Percentiles rank a stretch among this genome's conserved stretches.
Conservation (phyloP, 2,797 vertebrate species). For the Oreochromis grahami region DNA sequence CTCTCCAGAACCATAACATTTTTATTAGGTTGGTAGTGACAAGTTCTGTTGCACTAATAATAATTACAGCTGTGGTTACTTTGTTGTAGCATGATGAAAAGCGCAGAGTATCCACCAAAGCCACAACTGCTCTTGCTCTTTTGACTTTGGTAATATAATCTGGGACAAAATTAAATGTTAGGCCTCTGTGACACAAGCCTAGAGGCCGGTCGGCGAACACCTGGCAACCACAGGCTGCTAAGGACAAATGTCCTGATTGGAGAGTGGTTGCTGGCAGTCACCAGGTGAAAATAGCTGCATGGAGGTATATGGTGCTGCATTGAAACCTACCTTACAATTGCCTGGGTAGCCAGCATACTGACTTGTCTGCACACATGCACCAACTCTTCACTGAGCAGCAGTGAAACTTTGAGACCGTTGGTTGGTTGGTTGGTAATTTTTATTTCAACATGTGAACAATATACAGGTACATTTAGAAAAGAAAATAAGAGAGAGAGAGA, state of each 20-base stretch:
- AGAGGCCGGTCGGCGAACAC: fast-evolving
- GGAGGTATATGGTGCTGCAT: background rate
- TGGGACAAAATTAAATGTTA: background rate
- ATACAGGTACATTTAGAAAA: too few relatives aligned
- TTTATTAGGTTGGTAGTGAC: background rate
- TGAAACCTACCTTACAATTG: background rate
- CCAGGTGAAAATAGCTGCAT: background rate
- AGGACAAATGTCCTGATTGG: background rate
- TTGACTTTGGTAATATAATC: background rate
- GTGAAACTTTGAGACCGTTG: fast-evolving
- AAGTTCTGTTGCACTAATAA: background rate
- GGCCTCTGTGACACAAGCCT: background rate
- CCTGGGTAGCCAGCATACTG: background rate
- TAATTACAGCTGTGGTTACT: background rate
- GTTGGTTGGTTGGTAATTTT: too few relatives aligned
- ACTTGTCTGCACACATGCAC: background rate
- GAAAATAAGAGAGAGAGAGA: too few relatives aligned
- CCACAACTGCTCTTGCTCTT: background rate
- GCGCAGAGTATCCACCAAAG: background rate
- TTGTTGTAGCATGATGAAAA: background rate
- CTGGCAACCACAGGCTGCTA: background rate
- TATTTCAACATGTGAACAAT: too few relatives aligned
- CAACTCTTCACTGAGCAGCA: background rate
- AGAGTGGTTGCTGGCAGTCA: background rate
- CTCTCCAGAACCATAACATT: background rate